Percentiles rank a stretch among this genome's conserved stretches.
These are phyloP conservation scores for Brachionus asplanchnoidis DNA, from an alignment of 1,140 invertebrate genomes.

Conservation along the genomic window DNA sequence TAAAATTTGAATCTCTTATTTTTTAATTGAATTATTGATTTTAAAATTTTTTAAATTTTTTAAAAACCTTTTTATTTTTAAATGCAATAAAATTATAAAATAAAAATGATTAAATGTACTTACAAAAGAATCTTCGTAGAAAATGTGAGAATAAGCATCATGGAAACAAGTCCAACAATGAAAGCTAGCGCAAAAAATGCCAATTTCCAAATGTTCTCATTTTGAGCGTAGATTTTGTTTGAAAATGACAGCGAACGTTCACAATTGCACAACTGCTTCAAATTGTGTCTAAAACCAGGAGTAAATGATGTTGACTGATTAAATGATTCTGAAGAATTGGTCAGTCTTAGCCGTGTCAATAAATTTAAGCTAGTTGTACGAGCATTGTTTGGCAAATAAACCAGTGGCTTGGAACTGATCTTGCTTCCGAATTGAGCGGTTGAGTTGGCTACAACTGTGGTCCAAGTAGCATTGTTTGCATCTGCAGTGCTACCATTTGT, in stretches of 20 bases:
- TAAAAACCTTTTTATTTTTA: no score
- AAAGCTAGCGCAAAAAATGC: constrained; percentile 32
- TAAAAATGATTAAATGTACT: neutral
- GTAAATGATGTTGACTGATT: neutral
- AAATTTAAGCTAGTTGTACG: neutral
- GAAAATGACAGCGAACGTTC: neutral
- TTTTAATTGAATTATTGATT: no score
- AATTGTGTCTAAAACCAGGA: neutral
- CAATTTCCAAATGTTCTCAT: constrained; percentile 37
- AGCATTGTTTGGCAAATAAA: neutral
- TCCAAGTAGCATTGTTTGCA: neutral
- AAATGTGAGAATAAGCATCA: constrained; percentile 33
- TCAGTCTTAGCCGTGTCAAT: neutral
- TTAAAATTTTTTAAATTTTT: no score
- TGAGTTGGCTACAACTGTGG: neutral
- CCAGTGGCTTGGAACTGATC: neutral
- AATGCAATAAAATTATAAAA: neutral
- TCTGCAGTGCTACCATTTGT: neutral
- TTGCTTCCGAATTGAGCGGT: neutral
- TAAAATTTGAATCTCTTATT: no score
- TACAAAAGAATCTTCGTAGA: constrained; percentile 15
- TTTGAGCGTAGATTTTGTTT: neutral
- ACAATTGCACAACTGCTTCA: neutral
- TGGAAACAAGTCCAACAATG: constrained; percentile 26
- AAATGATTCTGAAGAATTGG: neutral